Evolutionary conservation across 2,888 invertebrate species (phyloP), one percentile per base, ranked within the genome.

Genomic region (Hyposoter dolosus): DNA sequence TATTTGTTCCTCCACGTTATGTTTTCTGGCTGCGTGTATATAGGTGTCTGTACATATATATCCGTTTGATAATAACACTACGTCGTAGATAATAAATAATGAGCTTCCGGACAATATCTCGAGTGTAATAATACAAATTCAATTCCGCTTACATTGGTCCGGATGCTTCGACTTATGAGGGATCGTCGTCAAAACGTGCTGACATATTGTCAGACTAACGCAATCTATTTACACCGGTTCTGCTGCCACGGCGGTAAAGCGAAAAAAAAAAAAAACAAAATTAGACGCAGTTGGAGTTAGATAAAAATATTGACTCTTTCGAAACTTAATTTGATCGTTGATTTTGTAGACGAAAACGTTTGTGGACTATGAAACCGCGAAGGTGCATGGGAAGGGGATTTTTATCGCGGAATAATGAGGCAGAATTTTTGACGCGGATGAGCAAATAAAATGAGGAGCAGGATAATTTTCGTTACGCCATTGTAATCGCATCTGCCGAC

Each of bases 71-170:
- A 69, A 63, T 71, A 82, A 78, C 69, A n/a, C 75, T 50, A 45
- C 68, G 23, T 65, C 32, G 78, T 75, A 69, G 80, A 80, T 76
- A 63, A 80, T 84, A 65, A 84, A 80, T 84, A 76, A 71, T 45
- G 80, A 71, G 80, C 71, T 76, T 76, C 80, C 80, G 76, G 76
- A 80, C 32, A 84, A 65, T 84, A 80, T 75, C 68, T 68, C 74
- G 60, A 68, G 78, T 23, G 60, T 66, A 74, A 79, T 72, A 60
- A 79, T 71, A 69, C 45, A 45, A 35, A 72, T 68, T 68, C 74
- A 74, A 83, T 75, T 80, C 56, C 56, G 63, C 63, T 75, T 19
- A 75, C 63, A 40, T 71, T 32, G 40, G n/a, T 78, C 12, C 19
- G 74, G 15, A 23, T 17, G 23, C 35, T 35, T 53, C 12, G 72